phyloP scores from a whole-genome alignment of 2,888 invertebrate genomes.

The Sinelater perroti region DNA sequence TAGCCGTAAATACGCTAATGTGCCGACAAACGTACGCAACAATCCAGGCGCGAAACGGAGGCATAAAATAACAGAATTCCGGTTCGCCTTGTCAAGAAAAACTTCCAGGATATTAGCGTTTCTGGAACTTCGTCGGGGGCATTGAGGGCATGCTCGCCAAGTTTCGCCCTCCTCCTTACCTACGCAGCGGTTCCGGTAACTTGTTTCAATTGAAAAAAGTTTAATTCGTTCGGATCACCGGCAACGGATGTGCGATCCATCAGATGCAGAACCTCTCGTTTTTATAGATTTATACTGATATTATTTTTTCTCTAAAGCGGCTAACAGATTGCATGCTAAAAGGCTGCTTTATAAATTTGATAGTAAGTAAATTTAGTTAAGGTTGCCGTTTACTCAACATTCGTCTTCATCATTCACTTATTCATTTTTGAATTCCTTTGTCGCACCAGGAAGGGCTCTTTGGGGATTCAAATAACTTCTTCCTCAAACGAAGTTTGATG shows the following conservation, averaged over 20 bases:
- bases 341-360: no score
- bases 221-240: background rate
- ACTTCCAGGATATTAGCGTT: background rate
- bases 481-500: no score
- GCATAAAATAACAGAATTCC: constrained; percentile 3
- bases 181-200: background rate
- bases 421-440: no score
- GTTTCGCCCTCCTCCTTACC: background rate
- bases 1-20: background rate
- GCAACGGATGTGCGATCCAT: no score
- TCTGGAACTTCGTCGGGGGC: background rate
- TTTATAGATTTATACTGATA: no score
- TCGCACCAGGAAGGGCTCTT: no score
- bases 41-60: background rate
- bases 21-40: background rate
- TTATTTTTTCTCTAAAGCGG: no score
- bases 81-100: background rate
- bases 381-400: no score
- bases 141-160: constrained; percentile 7
- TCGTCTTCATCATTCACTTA: no score
- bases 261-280: background rate
- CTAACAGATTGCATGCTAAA: no score
- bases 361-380: no score
- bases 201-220: constrained; percentile 12
- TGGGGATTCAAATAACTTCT: no score